phyloP scores from a whole-genome alignment of 2,797 vertebrate species.

The Iguana delicatissima region DNA sequence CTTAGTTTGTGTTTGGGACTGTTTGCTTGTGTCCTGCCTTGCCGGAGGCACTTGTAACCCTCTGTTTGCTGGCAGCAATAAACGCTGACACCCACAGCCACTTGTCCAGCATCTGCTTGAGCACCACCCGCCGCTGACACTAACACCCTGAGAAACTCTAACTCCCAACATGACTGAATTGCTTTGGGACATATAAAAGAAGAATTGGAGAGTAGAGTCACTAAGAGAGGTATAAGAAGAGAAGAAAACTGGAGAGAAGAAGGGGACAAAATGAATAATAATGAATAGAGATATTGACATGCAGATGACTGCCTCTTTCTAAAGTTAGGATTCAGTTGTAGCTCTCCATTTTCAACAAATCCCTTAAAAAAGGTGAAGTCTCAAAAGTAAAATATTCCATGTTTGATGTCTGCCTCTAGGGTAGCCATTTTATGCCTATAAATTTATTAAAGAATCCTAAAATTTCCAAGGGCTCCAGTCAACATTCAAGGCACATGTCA shows the following conservation, averaged over 20 bases:
- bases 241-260: not conserved
- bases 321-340: not conserved
- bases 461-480: conserved; percentile 20
- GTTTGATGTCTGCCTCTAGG: conserved; percentile 26
- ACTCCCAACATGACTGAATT: not conserved
- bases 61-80: no score
- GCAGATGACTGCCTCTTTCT: not conserved
- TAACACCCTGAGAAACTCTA: no score
- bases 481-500: conserved; percentile 29
- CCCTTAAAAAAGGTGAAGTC: not conserved
- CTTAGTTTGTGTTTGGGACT: no score
- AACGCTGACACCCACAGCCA: no score
- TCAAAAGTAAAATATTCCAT: conserved; percentile 16
- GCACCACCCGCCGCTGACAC: no score
- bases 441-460: conserved; percentile 23
- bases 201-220: not conserved
- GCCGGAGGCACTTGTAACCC: no score
- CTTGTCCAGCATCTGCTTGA: no score
- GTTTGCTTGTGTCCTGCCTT: no score
- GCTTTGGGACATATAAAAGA: not conserved
- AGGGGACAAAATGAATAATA: not conserved
- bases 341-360: conserved; percentile 7
- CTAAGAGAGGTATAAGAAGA: not conserved
- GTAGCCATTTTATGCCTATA: conserved; percentile 10
- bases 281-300: not conserved